phyloP scores from a whole-genome alignment of 2,113 vertebrate genomes.

The Nycticryphes semicollaris region DNA sequence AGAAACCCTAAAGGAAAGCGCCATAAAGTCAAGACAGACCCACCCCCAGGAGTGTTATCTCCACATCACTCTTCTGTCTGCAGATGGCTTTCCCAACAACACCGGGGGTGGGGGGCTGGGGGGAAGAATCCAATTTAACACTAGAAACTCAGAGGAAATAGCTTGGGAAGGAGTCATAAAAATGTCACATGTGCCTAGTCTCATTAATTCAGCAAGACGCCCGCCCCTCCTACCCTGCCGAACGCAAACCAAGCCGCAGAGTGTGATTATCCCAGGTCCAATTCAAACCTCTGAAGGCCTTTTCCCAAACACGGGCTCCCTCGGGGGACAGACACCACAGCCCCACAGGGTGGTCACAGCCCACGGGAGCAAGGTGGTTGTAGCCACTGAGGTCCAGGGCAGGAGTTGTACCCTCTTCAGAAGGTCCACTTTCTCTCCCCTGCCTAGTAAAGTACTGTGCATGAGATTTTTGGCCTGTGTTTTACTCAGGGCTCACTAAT shows the following conservation, averaged over 20 bases:
- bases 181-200: neutral
- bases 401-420: neutral
- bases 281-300: accelerated
- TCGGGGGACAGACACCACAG: accelerated
- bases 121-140: slow-evolving; percentile 14
- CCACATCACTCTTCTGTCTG: neutral
- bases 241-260: accelerated
- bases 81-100: neutral
- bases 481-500: slow-evolving; percentile 11
- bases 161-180: slow-evolving; percentile 43
- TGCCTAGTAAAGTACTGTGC: accelerated
- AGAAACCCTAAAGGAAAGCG: neutral
- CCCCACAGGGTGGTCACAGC: neutral
- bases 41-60: neutral
- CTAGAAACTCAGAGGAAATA: slow-evolving; percentile 37
- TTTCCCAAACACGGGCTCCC: accelerated
- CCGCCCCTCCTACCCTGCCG: accelerated
- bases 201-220: slow-evolving; percentile 10
- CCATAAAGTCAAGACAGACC: neutral
- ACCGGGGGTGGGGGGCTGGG: accelerated
- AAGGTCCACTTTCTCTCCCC: neutral
- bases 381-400: neutral
- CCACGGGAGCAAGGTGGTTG: neutral
- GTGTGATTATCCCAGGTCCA: neutral
- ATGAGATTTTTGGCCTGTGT: accelerated